Percentiles rank a stretch among this genome's conserved stretches.
phyloP scores from a whole-genome alignment of 2,888 invertebrate genomes.

The Macaria liturata region DNA sequence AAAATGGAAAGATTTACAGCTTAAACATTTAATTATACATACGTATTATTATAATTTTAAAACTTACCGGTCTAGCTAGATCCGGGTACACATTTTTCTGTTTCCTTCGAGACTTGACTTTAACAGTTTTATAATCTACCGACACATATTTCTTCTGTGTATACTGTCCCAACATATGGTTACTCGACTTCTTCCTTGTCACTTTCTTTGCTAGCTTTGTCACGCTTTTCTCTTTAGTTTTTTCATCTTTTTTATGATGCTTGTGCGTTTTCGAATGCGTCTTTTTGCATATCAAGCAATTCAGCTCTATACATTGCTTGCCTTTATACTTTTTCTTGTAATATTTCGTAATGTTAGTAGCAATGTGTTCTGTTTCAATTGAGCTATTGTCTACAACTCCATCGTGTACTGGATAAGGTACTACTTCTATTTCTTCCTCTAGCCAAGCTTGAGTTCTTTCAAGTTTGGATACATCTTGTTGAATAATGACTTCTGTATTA shows the following conservation, averaged over 20 bases:
- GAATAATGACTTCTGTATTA: constrained; percentile 7
- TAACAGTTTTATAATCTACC: constrained; percentile 35
- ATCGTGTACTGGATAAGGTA: constrained; percentile 40
- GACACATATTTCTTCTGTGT: constrained; percentile 36
- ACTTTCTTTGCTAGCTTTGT: constrained; percentile 44
- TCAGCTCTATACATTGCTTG: constrained; percentile 30
- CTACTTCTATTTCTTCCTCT: constrained; percentile 47
- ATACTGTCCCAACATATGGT: constrained; percentile 39
- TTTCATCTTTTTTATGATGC: constrained; percentile 34
- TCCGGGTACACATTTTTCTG: constrained; percentile 38
- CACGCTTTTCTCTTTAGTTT: constrained; percentile 41
- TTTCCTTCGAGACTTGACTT: constrained; percentile 33
- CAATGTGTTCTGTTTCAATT: constrained; percentile 43
- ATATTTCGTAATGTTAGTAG: constrained; percentile 33
- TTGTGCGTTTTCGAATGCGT: constrained; percentile 32
- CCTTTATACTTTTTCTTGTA: constrained; percentile 41
- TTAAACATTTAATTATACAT: no score
- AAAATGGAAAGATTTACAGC: no score
- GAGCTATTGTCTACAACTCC: constrained; percentile 39
- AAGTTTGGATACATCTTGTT: constrained; percentile 38
- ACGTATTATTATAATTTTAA: no score
- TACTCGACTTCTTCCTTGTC: constrained; percentile 40
- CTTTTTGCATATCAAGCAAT: constrained; percentile 30
- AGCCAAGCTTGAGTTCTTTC: constrained; percentile 59
- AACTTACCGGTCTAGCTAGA: constrained; percentile 56